Evolutionary conservation across 2,888 invertebrate genomes (phyloP).

Genomic region (Stenolophus ochropezus): DNA sequence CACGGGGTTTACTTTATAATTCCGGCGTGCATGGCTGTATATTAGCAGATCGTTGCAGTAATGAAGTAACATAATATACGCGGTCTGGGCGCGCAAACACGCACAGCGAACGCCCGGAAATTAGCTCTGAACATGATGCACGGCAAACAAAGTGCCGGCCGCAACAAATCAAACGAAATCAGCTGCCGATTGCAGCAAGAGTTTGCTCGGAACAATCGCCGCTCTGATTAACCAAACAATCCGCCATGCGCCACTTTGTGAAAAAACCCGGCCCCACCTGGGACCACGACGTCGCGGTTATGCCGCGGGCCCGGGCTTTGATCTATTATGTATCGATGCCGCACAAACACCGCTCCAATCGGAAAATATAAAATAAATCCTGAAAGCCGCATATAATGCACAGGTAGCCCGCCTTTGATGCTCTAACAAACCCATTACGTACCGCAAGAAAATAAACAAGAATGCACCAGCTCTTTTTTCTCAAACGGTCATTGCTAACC

Average conservation of each 20-base stretch:
- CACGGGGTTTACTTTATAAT: conserved; percentile 60
- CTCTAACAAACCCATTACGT: conserved; percentile 43
- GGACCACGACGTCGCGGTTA: background rate
- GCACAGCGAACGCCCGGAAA: conserved; percentile 47
- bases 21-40: conserved; percentile 34
- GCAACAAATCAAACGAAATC: conserved; percentile 60
- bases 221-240: conserved; percentile 57
- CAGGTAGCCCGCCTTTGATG: conserved; percentile 13
- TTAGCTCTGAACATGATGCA: conserved; percentile 51
- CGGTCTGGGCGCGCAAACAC: conserved; percentile 42
- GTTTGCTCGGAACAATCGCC: conserved; percentile 58
- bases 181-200: conserved; percentile 58
- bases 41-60: conserved; percentile 59
- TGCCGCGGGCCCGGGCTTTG: conserved; percentile 41
- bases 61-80: conserved; percentile 59
- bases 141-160: conserved; percentile 54
- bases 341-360: conserved; percentile 53
- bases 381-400: conserved; percentile 44
- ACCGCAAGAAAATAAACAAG: background rate
- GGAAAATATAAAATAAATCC: conserved; percentile 58
- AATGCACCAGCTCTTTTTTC: background rate
- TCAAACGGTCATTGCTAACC: background rate
- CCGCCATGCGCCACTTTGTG: conserved; percentile 47
- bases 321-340: conserved; percentile 59
- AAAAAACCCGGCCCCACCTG: conserved; percentile 56